Evolutionary conservation across 2,888 invertebrate genomes (phyloP), one percentile per base, ranked within the genome.

Genomic region (Watsonalla cultraria): DNA sequence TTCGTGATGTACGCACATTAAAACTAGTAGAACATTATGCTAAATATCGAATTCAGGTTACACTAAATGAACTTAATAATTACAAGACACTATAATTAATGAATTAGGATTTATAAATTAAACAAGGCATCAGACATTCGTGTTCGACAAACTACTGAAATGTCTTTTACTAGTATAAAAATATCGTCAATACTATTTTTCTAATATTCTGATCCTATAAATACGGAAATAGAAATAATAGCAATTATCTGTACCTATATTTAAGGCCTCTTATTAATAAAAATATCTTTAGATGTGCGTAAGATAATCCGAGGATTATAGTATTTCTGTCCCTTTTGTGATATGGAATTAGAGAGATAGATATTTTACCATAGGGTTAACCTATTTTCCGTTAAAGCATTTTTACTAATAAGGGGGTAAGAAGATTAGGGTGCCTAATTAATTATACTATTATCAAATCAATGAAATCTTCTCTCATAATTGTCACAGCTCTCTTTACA

Each of bases 81-180:
- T 66, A 68, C 14, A 58, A 42, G 8, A 62, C 60, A 64, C 64
- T 56, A 62, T 62, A 60, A 66, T 59, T 57, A 58, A 59, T 62
- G 54, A 61, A 60, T 58, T 65, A 61, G 59, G 53, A 55, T 60
- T 58, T 55, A 55, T 52, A 58, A 64, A 56, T 55, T 65, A 61
- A 68, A 68, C 61, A 66, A 68, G 61, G 42, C 53, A 65, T 60
- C 58, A 70, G 54, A 55, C 62, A 64, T 62, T 53, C 59, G 61
- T 61, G 59, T 61, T 48, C 58, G 60, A 56, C 65, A 71, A 65
- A 62, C 60, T 57, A 54, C 59, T n/a, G 70, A 75, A 69, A 80
- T 82, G 80, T 84, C 75, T 83, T 84, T 83, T 76, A 75, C 64
- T 76, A 78, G 87, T 88, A 89, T 77, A 89, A 89, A 89, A 89